A percentile compares a stretch with the other conserved stretches of the same genome.
Evolutionary conservation across 2,888 invertebrate genomes (phyloP).

Genomic region (Odontocerum albicorne): DNA sequence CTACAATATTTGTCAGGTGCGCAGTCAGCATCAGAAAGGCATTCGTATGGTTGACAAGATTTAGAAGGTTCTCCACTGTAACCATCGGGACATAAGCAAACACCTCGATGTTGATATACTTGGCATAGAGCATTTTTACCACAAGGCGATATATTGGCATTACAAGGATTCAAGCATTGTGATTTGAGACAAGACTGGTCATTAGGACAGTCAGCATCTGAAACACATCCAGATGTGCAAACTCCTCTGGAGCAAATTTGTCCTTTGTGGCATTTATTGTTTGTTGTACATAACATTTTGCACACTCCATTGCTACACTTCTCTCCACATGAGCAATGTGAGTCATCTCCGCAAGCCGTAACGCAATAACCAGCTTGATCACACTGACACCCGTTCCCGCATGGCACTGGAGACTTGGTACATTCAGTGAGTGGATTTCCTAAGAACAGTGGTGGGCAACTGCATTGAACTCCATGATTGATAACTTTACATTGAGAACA

Average conservation of each 20-base stretch:
- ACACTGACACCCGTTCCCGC: conserved; percentile 78
- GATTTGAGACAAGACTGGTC: conserved; percentile 72
- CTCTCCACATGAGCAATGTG: conserved; percentile 82
- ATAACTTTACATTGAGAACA: conserved; percentile 82
- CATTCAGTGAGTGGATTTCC: conserved; percentile 84
- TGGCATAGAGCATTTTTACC: conserved; percentile 80
- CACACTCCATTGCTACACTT: conserved; percentile 74
- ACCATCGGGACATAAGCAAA: conserved; percentile 87
- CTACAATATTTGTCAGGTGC: conserved; percentile 76
- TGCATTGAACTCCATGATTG: conserved; percentile 85
- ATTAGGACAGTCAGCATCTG: conserved; percentile 76
- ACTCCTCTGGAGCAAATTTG: conserved; percentile 73
- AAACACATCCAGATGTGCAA: conserved; percentile 79
- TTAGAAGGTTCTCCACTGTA: conserved; percentile 79
- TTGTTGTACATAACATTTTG: conserved; percentile 68
- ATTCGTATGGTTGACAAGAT: conserved; percentile 77
- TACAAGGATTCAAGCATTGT: conserved; percentile 73
- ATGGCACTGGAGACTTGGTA: conserved; percentile 66
- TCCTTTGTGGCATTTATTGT: conserved; percentile 72
- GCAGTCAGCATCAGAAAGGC: conserved; percentile 75
- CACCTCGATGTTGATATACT: conserved; percentile 76
- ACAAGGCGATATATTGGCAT: conserved; percentile 65
- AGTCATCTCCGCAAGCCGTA: conserved; percentile 63
- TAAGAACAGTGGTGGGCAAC: conserved; percentile 76
- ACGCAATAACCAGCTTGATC: conserved; percentile 82